Evolutionary conservation across 2,888 invertebrate genomes (phyloP), one percentile per base, ranked within the genome.

Genomic region (Gasteruption jaculator): DNA sequence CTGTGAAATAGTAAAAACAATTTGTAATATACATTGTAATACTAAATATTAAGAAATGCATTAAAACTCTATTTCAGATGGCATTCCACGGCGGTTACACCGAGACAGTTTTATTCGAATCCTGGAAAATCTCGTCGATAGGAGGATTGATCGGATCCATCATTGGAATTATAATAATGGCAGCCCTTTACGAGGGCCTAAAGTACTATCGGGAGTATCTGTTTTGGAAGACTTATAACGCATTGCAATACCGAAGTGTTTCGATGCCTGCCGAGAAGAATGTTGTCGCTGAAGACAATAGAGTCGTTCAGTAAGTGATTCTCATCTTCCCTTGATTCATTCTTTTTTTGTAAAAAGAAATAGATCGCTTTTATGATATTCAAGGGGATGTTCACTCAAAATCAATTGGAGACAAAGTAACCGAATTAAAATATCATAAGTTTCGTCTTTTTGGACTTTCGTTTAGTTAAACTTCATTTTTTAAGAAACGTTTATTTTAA

Each of bases 111-210:
- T 76, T 92, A 4, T 92, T 92, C 68, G 80, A 86, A 41, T 81
- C 81, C 71, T 92, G 92, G 92, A 80, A 80, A 58, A 83, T 87
- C 40, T 76, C 78, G 22, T 82, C 85, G 14, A 67, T 82, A 40
- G 82, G 84, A 30, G 88, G 88, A 43, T 79, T 97, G 57, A 72
- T 95, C 43, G 88, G 87, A 29, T 94, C 96, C 4, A 92, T 94
- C 78, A 73, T 95, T 50, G 88, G 86, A 31, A 90, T 97, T 60
- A 90, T 95, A 66, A 75, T 93, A 49, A 81, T 96, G 80, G 94
- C 94, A 5, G 81, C 93, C 38, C 74, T 94, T 18, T 97, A 97
- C 71, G 97, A 99, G 76, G 95, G 93, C 0, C 78, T 99, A 3
- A 97, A 96, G 74, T 93, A 91, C 74, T 85, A 82, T 54, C 76